phyloP scores from a whole-genome alignment of 2,888 invertebrate species.

The Coelinius sp. region DNA sequence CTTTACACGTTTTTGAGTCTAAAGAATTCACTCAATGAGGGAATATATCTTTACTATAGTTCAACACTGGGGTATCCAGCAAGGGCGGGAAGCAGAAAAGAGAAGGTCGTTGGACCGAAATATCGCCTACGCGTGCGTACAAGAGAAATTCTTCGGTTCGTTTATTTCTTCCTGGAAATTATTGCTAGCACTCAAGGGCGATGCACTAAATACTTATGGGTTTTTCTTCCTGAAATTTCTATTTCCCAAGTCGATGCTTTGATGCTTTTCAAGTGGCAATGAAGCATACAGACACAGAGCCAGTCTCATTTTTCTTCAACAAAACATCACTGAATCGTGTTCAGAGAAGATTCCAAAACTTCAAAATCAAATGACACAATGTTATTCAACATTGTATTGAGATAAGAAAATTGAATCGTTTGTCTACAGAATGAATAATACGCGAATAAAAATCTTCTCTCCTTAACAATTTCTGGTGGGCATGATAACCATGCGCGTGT shows the following conservation, averaged over 20 bases:
- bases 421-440: too few relatives aligned
- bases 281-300: too few relatives aligned
- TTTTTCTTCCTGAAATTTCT: constrained; percentile 21
- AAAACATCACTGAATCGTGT: too few relatives aligned
- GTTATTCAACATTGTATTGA: too few relatives aligned
- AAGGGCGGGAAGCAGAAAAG: constrained; percentile 30
- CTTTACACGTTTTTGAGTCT: background rate
- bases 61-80: background rate
- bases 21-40: background rate
- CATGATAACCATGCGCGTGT: background rate
- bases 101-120: constrained; percentile 63
- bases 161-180: constrained; percentile 63
- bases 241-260: too few relatives aligned
- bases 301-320: too few relatives aligned
- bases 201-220: constrained; percentile 38
- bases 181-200: constrained; percentile 44
- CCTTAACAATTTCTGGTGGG: too few relatives aligned
- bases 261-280: too few relatives aligned
- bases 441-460: too few relatives aligned
- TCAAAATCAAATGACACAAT: too few relatives aligned
- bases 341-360: too few relatives aligned
- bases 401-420: too few relatives aligned
- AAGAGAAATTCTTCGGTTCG: constrained; percentile 59
- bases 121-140: constrained; percentile 59
- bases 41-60: constrained; percentile 1